Evolutionary conservation across 2,113 vertebrate species (phyloP), one percentile per base, ranked within the genome.

Genomic region (Ophthalmolycus amberensis): DNA sequence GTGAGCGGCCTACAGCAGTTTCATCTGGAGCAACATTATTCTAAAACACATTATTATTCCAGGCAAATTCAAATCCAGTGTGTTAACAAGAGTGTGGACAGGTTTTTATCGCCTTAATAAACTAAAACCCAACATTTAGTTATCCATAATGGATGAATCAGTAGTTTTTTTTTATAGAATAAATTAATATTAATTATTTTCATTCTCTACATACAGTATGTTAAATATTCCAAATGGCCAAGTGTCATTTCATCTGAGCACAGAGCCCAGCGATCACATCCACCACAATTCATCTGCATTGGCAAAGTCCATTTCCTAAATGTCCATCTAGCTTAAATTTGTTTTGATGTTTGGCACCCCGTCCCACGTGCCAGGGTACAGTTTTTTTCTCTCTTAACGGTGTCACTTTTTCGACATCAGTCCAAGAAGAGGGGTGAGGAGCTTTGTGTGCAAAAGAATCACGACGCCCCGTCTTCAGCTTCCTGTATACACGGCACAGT

Each of bases 171-270:
- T 89, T 87, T 1, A 96, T 96, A 96, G 96, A 99, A 99, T 99
- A 98, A 98, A 97, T 99, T 99, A 99, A 97, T 97, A 98, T 97
- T 96, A 97, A 95, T 96, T 96, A 88, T 90, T 90, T 89, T 76
- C 76, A 89, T 96, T 95, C 95, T 97, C 96, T 96, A 96, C 96
- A 94, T 97, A 94, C 89, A 97, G 96, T 95, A 87, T 96, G 96
- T 98, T 99, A 99, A 99, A 99, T 99, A 99, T 97, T 95, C 87
- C 88, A 87, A 73, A 90, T 89, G 83, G 86, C 80, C 86, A 34
- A 34, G 88, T 75, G 80, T 90, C 71, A 71, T 90, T 83, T 89
- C 64, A 69, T 79, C 71, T 84, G 90, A 79, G 85, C 89, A 82
- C 67, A 75, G 40, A 62, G 84, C 83, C 54, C 81, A 81, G 79